Evolutionary conservation across 2,888 invertebrate genomes (phyloP).

Genomic region (Cyaniris semiargus): DNA sequence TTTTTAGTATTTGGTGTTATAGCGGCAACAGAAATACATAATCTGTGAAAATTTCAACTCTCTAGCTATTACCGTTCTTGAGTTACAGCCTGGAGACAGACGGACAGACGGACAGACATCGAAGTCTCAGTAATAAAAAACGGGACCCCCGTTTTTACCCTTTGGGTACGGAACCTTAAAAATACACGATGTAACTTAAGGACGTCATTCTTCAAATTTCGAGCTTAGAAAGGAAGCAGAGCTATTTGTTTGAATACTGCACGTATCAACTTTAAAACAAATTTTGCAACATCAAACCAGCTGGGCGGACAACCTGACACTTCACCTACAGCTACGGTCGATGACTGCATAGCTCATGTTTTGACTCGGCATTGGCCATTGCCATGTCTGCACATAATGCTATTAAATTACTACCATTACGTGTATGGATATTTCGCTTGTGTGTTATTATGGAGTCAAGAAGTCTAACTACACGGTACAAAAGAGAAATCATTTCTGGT

Average conservation of each 20-base stretch:
- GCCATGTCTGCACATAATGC: slow-evolving; percentile 1
- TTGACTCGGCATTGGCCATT: slow-evolving; percentile 9
- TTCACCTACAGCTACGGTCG: slow-evolving; percentile 10
- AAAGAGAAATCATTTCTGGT: neutral
- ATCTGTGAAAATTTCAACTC: too few relatives aligned
- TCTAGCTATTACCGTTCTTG: too few relatives aligned
- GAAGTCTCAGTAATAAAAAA: too few relatives aligned
- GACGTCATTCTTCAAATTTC: too few relatives aligned
- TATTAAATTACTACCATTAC: slow-evolving; percentile 14
- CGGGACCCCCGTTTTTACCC: too few relatives aligned
- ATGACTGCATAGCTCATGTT: slow-evolving; percentile 18
- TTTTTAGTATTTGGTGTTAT: too few relatives aligned
- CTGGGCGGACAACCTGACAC: neutral
- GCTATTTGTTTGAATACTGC: neutral
- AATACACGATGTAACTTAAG: too few relatives aligned
- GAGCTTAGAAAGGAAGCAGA: too few relatives aligned
- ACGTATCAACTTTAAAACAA: neutral
- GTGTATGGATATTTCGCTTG: neutral
- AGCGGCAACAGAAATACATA: too few relatives aligned
- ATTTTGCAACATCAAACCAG: slow-evolving; percentile 2
- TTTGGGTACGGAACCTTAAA: too few relatives aligned
- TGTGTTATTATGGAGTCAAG: neutral
- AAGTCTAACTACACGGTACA: neutral
- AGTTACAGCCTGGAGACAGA: too few relatives aligned
- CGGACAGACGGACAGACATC: too few relatives aligned